These are phyloP conservation scores for Simalia tracyae DNA, from an alignment of 2,797 vertebrate species.

Conservation along the genomic window DNA sequence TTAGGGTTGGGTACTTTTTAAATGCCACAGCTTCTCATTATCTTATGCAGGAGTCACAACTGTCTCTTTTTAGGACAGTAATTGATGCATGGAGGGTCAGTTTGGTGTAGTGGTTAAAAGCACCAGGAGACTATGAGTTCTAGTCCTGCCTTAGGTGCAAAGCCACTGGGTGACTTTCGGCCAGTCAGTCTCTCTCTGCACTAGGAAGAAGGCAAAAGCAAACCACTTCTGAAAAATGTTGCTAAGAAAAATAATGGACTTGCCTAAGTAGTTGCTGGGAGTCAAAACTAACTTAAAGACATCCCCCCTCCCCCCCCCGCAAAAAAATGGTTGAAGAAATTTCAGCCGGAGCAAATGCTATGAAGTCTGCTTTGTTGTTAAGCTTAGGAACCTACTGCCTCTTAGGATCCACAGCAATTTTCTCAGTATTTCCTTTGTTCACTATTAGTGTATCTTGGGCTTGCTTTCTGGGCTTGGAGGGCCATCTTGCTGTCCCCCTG, in stretches of 20 bases:
- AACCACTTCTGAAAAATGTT: neutral
- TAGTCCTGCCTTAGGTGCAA: neutral
- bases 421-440: neutral
- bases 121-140: neutral
- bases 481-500: neutral
- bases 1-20: neutral
- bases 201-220: neutral
- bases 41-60: neutral
- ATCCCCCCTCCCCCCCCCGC: neutral
- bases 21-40: neutral
- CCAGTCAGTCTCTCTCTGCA: neutral
- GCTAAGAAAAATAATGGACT: neutral
- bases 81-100: neutral
- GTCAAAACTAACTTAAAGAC: neutral
- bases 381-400: no score
- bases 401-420: neutral
- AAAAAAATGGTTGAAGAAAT: neutral
- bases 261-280: neutral
- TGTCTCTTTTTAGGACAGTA: neutral
- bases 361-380: neutral
- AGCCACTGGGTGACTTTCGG: neutral
- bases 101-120: neutral
- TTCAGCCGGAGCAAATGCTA: neutral
- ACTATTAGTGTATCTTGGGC: neutral
- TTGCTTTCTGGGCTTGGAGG: constrained; percentile 34